phyloP scores from a whole-genome alignment of 1,140 invertebrate species.

The Parapsyche elsis region DNA sequence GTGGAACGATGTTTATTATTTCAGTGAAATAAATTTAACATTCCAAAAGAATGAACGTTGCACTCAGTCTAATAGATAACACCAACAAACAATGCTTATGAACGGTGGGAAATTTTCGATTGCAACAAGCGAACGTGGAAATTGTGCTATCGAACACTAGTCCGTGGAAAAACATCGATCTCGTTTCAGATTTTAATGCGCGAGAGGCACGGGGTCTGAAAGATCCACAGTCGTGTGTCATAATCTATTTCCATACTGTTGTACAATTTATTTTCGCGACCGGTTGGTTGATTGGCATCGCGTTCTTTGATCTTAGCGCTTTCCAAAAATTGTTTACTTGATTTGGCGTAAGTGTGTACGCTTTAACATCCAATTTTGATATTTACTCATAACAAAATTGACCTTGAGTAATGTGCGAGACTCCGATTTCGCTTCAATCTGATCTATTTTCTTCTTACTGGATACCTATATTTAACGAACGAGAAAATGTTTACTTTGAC shows the following conservation, averaged over 20 bases:
- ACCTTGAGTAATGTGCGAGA: no score
- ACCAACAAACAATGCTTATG: background rate
- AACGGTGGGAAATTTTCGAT: background rate
- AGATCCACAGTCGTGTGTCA: background rate
- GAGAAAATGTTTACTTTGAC: no score
- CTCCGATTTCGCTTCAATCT: no score
- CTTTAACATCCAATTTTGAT: background rate
- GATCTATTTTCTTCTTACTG: no score
- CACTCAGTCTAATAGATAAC: background rate
- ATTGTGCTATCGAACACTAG: background rate
- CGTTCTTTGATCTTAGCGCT: background rate
- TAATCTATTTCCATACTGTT: background rate
- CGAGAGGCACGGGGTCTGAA: background rate
- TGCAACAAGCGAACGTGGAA: background rate
- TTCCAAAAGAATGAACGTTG: conserved; percentile 3
- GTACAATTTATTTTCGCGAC: background rate
- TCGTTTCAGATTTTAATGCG: background rate
- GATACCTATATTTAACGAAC: no score
- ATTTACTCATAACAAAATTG: no score
- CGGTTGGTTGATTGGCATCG: background rate
- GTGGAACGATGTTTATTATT: conserved; percentile 25
- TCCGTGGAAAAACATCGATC: no score
- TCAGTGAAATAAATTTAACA: conserved; percentile 15
- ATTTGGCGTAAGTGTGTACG: background rate
- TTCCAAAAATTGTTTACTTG: background rate